Percentiles rank a stretch among this genome's conserved stretches.
These are phyloP conservation scores for Myotis findleyi DNA, from an alignment of 2,797 vertebrate species.

Conservation along the genomic window DNA sequence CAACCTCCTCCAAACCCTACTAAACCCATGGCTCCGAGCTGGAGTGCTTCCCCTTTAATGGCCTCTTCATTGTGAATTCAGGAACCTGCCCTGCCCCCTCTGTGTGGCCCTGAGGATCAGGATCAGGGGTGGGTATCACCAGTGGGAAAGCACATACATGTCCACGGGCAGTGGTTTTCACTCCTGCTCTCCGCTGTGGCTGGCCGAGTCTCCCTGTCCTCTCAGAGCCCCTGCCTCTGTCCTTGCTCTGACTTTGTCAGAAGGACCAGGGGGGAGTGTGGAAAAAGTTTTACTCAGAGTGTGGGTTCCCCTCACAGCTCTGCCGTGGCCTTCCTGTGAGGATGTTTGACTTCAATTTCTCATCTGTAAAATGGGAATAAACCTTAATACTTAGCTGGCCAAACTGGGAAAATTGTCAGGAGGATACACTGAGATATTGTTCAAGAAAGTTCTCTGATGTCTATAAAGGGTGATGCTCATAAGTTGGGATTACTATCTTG, in stretches of 20 bases:
- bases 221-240: background rate
- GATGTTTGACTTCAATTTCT: background rate
- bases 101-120: background rate
- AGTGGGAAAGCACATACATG: rapidly evolving
- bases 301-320: background rate
- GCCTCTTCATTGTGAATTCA: background rate
- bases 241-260: background rate
- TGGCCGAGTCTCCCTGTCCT: background rate
- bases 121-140: too few relatives aligned
- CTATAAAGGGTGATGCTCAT: background rate
- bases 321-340: background rate
- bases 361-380: background rate
- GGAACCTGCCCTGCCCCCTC: background rate
- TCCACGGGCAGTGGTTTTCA: rapidly evolving
- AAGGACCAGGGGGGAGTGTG: background rate
- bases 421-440: background rate
- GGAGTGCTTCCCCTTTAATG: background rate
- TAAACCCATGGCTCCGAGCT: background rate
- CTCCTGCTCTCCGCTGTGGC: rapidly evolving
- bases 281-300: background rate
- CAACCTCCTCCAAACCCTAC: rapidly evolving
- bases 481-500: background rate
- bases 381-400: background rate
- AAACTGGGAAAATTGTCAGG: background rate
- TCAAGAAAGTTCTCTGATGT: background rate